Conservation (phyloP, 2,888 invertebrate genomes). For the Parthenolecanium corni region DNA sequence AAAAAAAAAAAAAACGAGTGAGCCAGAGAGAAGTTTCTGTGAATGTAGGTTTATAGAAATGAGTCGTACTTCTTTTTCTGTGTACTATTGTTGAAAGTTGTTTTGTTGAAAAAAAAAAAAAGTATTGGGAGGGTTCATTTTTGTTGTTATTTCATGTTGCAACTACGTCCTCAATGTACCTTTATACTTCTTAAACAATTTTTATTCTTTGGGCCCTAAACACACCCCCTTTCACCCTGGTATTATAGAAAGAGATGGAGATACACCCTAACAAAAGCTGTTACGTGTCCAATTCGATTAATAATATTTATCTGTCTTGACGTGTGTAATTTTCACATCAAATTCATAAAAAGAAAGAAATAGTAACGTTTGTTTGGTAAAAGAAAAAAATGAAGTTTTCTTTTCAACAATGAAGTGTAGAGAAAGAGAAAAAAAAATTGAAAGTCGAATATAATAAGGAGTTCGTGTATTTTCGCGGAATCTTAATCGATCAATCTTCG, state of each 20-base stretch:
- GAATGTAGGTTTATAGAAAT: constrained; percentile 28
- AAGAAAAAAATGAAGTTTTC: constrained; percentile 13
- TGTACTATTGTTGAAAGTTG: constrained; percentile 27
- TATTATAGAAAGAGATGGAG: not conserved
- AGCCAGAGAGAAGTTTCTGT: constrained; percentile 14
- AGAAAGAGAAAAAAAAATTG: constrained; percentile 1
- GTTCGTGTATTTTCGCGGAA: constrained; percentile 15
- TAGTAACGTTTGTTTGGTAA: constrained; percentile 20
- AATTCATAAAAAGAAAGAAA: constrained; percentile 14
- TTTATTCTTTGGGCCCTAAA: constrained; percentile 6
- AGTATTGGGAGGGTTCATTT: constrained; percentile 24
- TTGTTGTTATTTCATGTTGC: constrained; percentile 25
- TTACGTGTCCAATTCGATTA: constrained; percentile 26
- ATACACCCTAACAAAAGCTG: constrained; percentile 8
- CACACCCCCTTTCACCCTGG: not conserved
- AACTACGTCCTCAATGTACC: constrained; percentile 10
- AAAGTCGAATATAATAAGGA: constrained; percentile 3
- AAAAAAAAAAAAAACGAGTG: too few species aligned
- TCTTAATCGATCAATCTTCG: constrained; percentile 24
- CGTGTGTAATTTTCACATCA: constrained; percentile 26
- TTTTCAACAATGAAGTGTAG: too few species aligned
- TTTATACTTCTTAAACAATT: constrained; percentile 20
- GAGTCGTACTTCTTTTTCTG: not conserved
- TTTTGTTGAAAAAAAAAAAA: constrained; percentile 25
- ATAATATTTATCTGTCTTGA: constrained; percentile 27